Evolutionary conservation across 2,888 invertebrate species (phyloP).

Genomic region (Bombylius discolor): DNA sequence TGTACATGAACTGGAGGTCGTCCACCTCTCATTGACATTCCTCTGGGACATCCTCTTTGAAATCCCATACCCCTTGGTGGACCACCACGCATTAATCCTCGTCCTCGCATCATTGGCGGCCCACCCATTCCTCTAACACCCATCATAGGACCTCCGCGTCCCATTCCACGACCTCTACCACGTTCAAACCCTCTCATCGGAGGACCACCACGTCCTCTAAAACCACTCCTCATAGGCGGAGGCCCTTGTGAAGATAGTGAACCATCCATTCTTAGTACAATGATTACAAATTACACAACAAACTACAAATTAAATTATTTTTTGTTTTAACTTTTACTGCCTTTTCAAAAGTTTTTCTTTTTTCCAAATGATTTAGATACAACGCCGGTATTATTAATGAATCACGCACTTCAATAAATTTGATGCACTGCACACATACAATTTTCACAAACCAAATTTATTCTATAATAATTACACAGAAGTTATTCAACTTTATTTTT

Average conservation of each 20-base stretch:
- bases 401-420: neutral
- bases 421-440: neutral
- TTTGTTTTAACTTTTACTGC: neutral
- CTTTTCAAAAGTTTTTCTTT: neutral
- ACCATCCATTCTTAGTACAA: constrained; percentile 15
- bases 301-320: neutral
- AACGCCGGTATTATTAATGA: no score
- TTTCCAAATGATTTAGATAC: no score
- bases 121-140: constrained; percentile 28
- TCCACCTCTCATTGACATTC: constrained; percentile 21
- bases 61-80: constrained; percentile 24
- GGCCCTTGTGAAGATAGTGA: constrained; percentile 17
- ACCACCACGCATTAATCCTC: constrained; percentile 8
- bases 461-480: no score
- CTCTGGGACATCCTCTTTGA: constrained; percentile 21
- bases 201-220: constrained; percentile 28
- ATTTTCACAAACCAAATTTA: neutral
- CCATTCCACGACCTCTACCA: constrained; percentile 33
- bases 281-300: neutral
- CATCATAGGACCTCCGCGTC: constrained; percentile 34
- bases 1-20: constrained; percentile 32
- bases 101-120: constrained; percentile 13
- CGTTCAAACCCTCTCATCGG: constrained; percentile 33
- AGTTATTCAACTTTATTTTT: no score
- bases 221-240: constrained; percentile 28